Percentiles rank a stretch among this genome's conserved stretches.
phyloP scores from a whole-genome alignment of 2,888 invertebrate species.

The Leuctra nigra region DNA sequence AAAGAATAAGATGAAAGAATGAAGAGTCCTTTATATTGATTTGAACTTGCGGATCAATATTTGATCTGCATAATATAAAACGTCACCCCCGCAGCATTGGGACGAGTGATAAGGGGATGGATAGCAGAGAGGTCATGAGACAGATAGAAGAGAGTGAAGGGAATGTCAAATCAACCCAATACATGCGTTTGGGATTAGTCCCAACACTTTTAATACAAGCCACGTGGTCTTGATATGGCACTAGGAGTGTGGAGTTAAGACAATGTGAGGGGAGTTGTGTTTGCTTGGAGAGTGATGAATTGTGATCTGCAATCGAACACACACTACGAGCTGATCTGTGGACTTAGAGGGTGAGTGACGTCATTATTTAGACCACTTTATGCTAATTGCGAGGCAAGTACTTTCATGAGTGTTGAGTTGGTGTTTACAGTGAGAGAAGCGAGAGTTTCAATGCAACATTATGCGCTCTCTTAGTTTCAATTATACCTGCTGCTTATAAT shows the following conservation, averaged over 20 bases:
- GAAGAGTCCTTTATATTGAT: slow-evolving; percentile 34
- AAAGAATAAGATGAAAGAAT: slow-evolving; percentile 1
- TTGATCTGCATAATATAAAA: slow-evolving; percentile 47
- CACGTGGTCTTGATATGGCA: background rate
- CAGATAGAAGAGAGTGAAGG: slow-evolving; percentile 14
- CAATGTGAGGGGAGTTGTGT: background rate
- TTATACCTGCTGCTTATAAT: too few species aligned
- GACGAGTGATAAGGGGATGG: slow-evolving; percentile 22
- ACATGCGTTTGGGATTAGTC: slow-evolving; percentile 25
- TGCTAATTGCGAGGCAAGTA: too few species aligned
- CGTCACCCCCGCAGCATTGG: slow-evolving; percentile 27
- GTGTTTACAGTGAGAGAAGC: too few species aligned
- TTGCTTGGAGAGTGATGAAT: slow-evolving; percentile 16
- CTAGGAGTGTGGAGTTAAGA: background rate
- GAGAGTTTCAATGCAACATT: slow-evolving; percentile 19
- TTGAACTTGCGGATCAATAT: slow-evolving; percentile 42
- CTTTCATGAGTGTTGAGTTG: too few species aligned
- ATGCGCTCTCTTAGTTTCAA: too few species aligned
- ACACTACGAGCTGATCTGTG: too few species aligned
- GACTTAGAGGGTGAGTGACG: background rate
- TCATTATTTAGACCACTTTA: slow-evolving; percentile 19
- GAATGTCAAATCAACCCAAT: slow-evolving; percentile 22
- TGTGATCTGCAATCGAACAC: slow-evolving; percentile 9
- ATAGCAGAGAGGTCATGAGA: background rate
- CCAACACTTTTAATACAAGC: background rate